Evolutionary conservation across 2,888 invertebrate species (phyloP).

Genomic region (Amiota minor): DNA sequence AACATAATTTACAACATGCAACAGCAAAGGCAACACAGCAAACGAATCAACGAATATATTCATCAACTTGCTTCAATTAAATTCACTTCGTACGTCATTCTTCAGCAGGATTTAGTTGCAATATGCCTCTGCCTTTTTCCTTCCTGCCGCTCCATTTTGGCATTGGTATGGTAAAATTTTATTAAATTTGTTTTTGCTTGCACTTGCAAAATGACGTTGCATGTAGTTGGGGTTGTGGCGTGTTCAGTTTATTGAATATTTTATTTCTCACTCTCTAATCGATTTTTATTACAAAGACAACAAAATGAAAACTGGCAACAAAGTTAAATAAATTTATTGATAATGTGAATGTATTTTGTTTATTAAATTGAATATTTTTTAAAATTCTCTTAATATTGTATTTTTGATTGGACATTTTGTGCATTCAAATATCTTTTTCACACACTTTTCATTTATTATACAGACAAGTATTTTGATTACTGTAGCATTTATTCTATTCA

Average conservation of each 20-base stretch:
- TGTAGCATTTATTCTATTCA: no score
- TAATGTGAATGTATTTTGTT: background rate
- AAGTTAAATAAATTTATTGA: constrained; percentile 1
- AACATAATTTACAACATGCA: constrained; percentile 50
- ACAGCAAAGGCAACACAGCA: background rate
- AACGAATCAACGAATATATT: background rate
- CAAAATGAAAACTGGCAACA: background rate
- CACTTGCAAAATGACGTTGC: background rate
- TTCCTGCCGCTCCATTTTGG: background rate
- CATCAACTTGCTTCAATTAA: constrained; percentile 2
- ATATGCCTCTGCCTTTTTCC: constrained; percentile 23
- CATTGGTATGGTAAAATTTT: constrained; percentile 15
- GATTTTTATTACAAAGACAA: no score
- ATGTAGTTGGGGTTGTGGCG: no score
- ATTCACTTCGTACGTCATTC: constrained; percentile 36
- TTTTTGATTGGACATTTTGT: no score
- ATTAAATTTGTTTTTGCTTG: constrained; percentile 9
- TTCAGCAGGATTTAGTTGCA: constrained; percentile 24
- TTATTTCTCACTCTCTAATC: no score
- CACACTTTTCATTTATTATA: no score
- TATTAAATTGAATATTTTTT: background rate
- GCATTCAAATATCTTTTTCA: no score
- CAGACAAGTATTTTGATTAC: no score
- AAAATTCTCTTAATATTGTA: no score
- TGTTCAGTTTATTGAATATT: no score